Base-by-base conservation (phyloP, 2,113 vertebrate species). In the Tachysurus vachellii region DNA sequence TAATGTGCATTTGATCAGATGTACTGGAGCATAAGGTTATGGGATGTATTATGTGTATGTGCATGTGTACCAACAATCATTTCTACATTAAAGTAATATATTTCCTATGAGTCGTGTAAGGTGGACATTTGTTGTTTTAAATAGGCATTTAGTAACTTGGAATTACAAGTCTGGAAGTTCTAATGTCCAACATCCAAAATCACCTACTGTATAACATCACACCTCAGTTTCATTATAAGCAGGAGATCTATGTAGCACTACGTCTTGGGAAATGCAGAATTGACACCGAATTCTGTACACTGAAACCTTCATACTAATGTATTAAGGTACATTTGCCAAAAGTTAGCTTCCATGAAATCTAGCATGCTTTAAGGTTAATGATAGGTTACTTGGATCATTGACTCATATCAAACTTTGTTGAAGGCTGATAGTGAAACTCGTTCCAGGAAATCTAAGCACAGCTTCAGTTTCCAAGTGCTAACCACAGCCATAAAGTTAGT, bases 391-490 rank as follows among this genome's bases (percentile, higher is more conserved):
- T 68, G 66, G 79, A 61, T 62, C 26, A 59, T 53, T 82, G 79
- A 82, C 79, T 82, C 66, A 82, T 61, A 73, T 73, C 42, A 61
- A n/a, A 16, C 19, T 19, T 80, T 82, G 54, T 71, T 23, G 2
- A 11, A 47, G 64, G 36, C 77, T 75, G 85, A 61, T 59, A 61
- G 79, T 53, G 54, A 82, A 86, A 82, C 64, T 82, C 31, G 31
- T 86, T 86, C 85, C 66, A 86, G 59, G 85, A 86, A 86, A 42
- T 82, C 42, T 23, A 53, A 61, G 42, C 85, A 47, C 31, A 50
- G 56, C 31, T 73, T 70, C 80, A 86, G 66, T 86, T 86, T 73
- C 64, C 66, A 82, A 50, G 79, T 62, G 42, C 56, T 82, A 86
- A 86, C 79, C 79, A 86, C 85, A 82, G 16, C 4, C 68, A 16